phyloP scores from a whole-genome alignment of 2,888 invertebrate genomes.

The Phorcus lineatus region DNA sequence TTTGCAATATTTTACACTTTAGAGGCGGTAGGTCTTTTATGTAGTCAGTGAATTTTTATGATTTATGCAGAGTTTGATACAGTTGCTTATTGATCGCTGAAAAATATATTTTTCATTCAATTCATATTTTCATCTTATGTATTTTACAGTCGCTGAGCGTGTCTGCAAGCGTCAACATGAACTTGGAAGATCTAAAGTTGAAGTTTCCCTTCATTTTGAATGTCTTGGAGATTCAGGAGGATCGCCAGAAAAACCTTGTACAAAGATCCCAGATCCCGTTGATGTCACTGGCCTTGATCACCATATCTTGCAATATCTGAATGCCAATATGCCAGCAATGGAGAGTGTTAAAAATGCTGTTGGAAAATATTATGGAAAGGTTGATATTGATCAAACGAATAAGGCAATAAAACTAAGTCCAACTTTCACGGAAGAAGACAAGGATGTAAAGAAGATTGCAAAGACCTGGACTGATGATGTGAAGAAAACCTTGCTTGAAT shows the following conservation, averaged over 20 bases:
- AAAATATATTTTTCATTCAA: too few relatives aligned
- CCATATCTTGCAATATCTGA: neutral
- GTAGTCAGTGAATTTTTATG: too few relatives aligned
- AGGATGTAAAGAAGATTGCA: neutral
- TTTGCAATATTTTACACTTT: too few relatives aligned
- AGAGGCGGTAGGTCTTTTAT: too few relatives aligned
- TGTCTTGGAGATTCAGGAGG: conserved; percentile 13
- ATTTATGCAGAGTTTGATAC: too few relatives aligned
- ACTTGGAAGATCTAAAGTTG: neutral
- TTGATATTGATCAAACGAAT: neutral
- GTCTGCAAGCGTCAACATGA: neutral
- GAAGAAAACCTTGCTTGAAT: neutral
- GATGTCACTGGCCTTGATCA: neutral
- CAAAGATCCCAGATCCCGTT: neutral
- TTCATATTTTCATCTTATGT: too few relatives aligned
- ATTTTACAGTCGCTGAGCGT: neutral
- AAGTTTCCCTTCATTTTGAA: neutral
- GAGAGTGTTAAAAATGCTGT: neutral
- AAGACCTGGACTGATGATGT: neutral
- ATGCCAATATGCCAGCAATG: neutral
- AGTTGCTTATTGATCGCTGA: too few relatives aligned
- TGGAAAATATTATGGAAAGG: neutral
- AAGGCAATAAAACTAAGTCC: neutral
- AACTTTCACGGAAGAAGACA: neutral
- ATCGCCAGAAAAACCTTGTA: neutral